Evolutionary conservation across 2,797 vertebrate genomes (phyloP).

Genomic region (Vespertilio murinus): DNA sequence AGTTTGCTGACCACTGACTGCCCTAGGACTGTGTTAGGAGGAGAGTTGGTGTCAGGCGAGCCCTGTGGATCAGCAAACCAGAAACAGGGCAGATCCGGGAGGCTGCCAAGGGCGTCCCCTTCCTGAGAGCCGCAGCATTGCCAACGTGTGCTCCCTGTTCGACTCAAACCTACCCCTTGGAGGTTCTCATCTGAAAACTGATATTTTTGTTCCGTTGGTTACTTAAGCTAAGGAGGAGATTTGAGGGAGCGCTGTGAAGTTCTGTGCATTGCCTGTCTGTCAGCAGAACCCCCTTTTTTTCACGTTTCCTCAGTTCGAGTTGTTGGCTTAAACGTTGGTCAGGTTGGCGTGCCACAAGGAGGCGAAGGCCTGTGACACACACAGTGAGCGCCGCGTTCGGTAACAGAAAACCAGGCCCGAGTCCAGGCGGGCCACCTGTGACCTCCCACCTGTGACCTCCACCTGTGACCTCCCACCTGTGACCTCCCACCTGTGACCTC

Average conservation of each 20-base stretch:
- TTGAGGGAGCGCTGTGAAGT: not conserved
- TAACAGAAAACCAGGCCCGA: not conserved
- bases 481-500: too few relatives aligned
- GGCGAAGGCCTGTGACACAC: rapidly evolving
- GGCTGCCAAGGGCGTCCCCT: not conserved
- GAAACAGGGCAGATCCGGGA: not conserved
- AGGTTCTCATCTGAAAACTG: not conserved
- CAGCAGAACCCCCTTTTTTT: rapidly evolving
- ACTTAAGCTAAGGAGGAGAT: not conserved
- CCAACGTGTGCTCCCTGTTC: too few relatives aligned
- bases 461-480: too few relatives aligned
- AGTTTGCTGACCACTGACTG: too few relatives aligned
- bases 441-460: too few relatives aligned
- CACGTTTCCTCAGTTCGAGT: not conserved
- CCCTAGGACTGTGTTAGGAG: not conserved
- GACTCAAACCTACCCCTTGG: not conserved
- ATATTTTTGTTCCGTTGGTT: not conserved
- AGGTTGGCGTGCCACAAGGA: rapidly evolving
- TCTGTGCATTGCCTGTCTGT: not conserved
- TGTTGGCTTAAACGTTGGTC: not conserved
- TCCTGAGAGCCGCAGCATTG: not conserved
- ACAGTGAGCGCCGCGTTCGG: not conserved
- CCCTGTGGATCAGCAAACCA: not conserved
- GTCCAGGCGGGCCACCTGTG: not conserved
- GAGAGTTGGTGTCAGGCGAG: not conserved